A percentile compares a stretch with the other conserved stretches of the same genome.
Conservation (phyloP, 2,113 vertebrate genomes). For the Anguilla japonica region DNA sequence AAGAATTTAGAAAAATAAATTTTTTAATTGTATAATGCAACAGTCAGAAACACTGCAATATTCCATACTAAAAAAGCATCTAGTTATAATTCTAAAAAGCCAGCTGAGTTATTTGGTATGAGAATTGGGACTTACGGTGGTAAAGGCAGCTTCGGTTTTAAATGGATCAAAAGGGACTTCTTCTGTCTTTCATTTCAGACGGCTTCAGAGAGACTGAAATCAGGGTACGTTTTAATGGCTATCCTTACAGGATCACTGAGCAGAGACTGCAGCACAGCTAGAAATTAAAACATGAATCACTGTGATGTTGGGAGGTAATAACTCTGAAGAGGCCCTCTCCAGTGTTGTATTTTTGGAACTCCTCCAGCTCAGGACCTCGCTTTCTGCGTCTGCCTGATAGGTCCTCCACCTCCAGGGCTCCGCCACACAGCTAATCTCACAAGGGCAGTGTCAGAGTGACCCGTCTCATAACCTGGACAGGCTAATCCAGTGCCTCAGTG, state of each 20-base stretch:
- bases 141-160: not conserved
- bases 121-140: not conserved
- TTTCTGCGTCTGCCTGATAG: not conserved
- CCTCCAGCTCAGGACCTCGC: not conserved
- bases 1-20: not conserved
- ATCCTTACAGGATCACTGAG: not conserved
- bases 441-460: too few relatives aligned
- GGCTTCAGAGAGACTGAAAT: not conserved
- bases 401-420: not conserved
- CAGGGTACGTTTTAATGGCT: not conserved
- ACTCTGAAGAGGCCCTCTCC: not conserved
- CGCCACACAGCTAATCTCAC: not conserved
- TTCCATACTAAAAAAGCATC: not conserved
- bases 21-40: slow-evolving; percentile 6
- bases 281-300: not conserved
- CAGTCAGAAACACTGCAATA: not conserved
- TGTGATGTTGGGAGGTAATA: not conserved
- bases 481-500: slow-evolving; percentile 36
- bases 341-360: not conserved
- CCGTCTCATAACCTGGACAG: slow-evolving; percentile 10
- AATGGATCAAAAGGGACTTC: slow-evolving; percentile 1
- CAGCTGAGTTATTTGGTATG: not conserved
- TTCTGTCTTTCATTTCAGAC: slow-evolving; percentile 4
- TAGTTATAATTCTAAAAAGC: not conserved
- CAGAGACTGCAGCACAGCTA: not conserved